Evolutionary conservation across 2,888 invertebrate genomes (phyloP).

Genomic region (Athalia rosae): DNA sequence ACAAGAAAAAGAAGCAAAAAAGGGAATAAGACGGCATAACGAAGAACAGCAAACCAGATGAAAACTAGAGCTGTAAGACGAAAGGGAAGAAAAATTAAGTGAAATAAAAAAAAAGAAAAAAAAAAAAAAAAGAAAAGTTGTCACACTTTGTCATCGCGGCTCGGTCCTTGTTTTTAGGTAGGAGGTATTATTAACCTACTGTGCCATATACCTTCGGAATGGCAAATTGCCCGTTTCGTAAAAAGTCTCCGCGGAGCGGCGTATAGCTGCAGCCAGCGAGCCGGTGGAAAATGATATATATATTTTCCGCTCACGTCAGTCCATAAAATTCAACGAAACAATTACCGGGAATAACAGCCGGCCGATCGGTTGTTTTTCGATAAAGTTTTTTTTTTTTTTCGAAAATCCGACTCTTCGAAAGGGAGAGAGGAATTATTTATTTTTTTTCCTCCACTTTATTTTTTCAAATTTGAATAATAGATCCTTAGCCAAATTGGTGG

Average conservation of each 20-base stretch:
- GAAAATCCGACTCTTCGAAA: background rate
- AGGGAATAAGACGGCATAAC: background rate
- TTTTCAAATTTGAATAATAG: background rate
- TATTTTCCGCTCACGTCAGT: no score
- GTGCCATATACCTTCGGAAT: constrained; percentile 26
- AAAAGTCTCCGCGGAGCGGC: constrained; percentile 15
- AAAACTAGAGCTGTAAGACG: no score
- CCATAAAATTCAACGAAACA: background rate
- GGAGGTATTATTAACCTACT: constrained; percentile 25
- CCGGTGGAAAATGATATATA: no score
- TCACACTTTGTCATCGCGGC: constrained; percentile 12
- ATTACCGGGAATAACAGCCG: background rate
- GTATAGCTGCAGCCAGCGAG: no score
- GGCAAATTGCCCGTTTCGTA: constrained; percentile 32
- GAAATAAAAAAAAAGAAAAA: background rate
- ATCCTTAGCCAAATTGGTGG: background rate
- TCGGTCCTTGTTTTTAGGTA: background rate
- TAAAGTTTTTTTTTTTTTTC: background rate
- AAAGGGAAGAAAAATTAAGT: no score
- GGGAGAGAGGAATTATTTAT: background rate
- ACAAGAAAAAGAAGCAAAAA: background rate
- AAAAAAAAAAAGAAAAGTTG: background rate
- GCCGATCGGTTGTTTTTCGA: no score
- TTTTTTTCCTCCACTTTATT: background rate
- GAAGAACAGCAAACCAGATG: no score